A percentile compares a stretch with the other conserved stretches of the same genome.
These are phyloP conservation scores for Zaprionus africanus DNA, from an alignment of 1,140 invertebrate species.

Conservation along the genomic window DNA sequence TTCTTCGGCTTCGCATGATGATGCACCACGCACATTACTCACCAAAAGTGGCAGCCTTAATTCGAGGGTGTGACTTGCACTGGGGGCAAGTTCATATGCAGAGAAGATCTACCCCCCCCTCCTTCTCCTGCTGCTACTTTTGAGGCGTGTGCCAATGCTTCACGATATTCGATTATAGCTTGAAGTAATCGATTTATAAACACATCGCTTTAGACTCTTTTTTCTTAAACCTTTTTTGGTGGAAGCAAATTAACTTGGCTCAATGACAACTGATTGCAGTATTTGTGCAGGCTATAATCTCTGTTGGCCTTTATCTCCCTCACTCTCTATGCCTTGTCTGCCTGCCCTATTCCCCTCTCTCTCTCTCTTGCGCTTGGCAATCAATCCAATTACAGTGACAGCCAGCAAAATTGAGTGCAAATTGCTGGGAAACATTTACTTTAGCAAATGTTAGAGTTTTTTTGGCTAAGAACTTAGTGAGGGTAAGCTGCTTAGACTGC, in stretches of 20 bases:
- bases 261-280: slow-evolving; percentile 5
- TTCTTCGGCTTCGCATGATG: slow-evolving; percentile 19
- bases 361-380: background rate
- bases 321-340: background rate
- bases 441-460: background rate
- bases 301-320: background rate
- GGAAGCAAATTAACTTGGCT: background rate
- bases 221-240: background rate
- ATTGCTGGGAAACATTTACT: background rate
- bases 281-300: background rate
- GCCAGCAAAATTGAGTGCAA: background rate
- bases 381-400: slow-evolving; percentile 4
- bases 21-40: slow-evolving; percentile 62
- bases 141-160: slow-evolving; percentile 35
- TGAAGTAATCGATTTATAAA: slow-evolving; percentile 34
- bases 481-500: background rate
- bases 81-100: slow-evolving; percentile 44
- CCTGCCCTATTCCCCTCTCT: background rate
- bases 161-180: background rate
- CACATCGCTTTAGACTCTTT: slow-evolving; percentile 13
- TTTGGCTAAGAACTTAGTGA: background rate
- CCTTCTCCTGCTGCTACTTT: background rate
- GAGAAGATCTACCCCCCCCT: no score
- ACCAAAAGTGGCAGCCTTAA: slow-evolving; percentile 73
- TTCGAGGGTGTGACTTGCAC: slow-evolving; percentile 71